phyloP scores from a whole-genome alignment of 2,888 invertebrate species.

The Prosopocoilus inquinatus region DNA sequence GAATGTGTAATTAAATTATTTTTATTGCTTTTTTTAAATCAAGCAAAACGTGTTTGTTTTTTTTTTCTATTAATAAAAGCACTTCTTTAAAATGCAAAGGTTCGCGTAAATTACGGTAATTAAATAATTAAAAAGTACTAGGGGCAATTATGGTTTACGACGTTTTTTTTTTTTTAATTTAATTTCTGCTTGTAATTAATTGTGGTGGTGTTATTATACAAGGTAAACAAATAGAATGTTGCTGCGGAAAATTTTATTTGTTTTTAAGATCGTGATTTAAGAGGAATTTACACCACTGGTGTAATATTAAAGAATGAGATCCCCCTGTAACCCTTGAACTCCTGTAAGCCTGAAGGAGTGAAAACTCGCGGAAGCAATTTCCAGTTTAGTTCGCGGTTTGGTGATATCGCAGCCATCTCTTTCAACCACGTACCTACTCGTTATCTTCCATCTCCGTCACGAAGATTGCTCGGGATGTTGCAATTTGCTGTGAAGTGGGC shows the following conservation, averaged over 20 bases:
- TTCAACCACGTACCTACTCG: not conserved
- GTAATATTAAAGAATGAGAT: slow-evolving; percentile 23
- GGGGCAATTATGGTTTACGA: too few species aligned
- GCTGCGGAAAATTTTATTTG: not conserved
- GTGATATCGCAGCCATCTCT: slow-evolving; percentile 4
- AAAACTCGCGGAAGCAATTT: slow-evolving; percentile 44
- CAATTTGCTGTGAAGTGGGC: slow-evolving; percentile 50
- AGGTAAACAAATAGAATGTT: too few species aligned
- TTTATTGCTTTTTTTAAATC: too few species aligned
- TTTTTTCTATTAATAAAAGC: too few species aligned
- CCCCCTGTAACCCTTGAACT: slow-evolving; percentile 41
- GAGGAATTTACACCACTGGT: not conserved
- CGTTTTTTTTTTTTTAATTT: too few species aligned
- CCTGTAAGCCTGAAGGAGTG: slow-evolving; percentile 34
- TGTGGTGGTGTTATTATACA: too few species aligned
- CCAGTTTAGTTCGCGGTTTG: slow-evolving; percentile 39
- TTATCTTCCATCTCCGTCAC: slow-evolving; percentile 29
- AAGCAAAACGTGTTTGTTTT: too few species aligned
- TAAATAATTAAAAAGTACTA: too few species aligned
- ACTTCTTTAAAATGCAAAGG: too few species aligned
- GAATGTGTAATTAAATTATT: too few species aligned
- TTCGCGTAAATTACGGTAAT: too few species aligned
- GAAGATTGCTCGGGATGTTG: slow-evolving; percentile 44
- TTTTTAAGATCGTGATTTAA: slow-evolving; percentile 2
- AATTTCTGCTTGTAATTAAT: too few species aligned